phyloP scores from a whole-genome alignment of 2,797 vertebrate genomes.

The Epinephelus malabaricus region DNA sequence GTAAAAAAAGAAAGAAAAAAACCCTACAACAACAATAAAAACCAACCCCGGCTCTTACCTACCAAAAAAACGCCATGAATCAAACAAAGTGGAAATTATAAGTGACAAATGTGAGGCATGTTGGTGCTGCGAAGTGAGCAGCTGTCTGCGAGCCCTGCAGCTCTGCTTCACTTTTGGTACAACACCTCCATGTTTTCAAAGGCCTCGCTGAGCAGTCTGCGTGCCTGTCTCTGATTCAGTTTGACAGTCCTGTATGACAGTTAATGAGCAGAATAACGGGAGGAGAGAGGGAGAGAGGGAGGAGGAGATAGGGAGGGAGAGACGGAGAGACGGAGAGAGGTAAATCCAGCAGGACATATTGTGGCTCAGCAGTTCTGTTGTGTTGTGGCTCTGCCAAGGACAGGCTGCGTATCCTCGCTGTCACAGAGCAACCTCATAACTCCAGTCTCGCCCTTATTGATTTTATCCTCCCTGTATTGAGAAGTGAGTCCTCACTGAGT shows the following conservation, averaged over 20 bases:
- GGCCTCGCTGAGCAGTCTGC: conserved; percentile 26
- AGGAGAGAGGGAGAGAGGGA: conserved; percentile 6
- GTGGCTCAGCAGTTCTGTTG: conserved; percentile 71
- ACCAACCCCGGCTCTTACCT: not conserved
- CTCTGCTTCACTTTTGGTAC: conserved; percentile 34
- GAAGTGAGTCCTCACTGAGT: conserved; percentile 22
- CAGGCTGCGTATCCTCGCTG: conserved; percentile 43
- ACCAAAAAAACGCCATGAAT: not conserved
- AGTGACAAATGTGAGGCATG: conserved; percentile 23
- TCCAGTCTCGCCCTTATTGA: conserved; percentile 55
- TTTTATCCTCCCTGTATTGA: conserved; percentile 45
- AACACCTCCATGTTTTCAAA: conserved; percentile 41
- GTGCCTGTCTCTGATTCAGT: conserved; percentile 53
- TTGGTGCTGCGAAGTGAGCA: conserved; percentile 55
- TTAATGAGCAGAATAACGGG: conserved; percentile 55
- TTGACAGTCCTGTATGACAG: conserved; percentile 65
- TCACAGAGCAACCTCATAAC: conserved; percentile 62
- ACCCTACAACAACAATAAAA: too few relatives aligned
- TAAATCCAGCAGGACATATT: conserved; percentile 68
- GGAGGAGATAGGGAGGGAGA: not conserved
- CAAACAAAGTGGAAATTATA: conserved; percentile 7
- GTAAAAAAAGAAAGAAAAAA: not conserved
- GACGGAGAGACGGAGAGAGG: conserved; percentile 4
- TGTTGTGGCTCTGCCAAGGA: conserved; percentile 65
- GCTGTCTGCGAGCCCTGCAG: conserved; percentile 44